Conservation (phyloP, 1,140 invertebrate genomes). For the Neodiprion pinetum region DNA sequence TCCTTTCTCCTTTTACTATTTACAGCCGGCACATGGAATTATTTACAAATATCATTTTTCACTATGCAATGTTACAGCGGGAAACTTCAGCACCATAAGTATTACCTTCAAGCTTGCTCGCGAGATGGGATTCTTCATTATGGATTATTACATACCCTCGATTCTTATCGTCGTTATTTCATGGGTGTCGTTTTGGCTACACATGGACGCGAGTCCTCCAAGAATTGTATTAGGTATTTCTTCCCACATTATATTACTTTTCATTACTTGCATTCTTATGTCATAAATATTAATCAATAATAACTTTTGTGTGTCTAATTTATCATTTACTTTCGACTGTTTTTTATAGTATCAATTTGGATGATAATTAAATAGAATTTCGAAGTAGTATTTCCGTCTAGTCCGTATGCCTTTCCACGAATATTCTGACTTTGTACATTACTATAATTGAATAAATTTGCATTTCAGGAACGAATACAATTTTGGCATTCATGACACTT, state of each 20-base stretch:
- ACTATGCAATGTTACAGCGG: slow-evolving; percentile 66
- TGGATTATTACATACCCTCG: slow-evolving; percentile 90
- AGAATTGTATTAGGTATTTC: slow-evolving; percentile 76
- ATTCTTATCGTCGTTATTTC: slow-evolving; percentile 88
- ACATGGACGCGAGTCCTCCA: slow-evolving; percentile 84
- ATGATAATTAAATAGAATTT: not conserved
- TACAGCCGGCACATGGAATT: not conserved
- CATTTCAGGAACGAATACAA: slow-evolving; percentile 77
- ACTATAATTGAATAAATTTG: slow-evolving; percentile 18
- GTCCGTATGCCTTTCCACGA: not conserved
- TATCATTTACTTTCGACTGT: not conserved
- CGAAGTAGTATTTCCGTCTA: no score
- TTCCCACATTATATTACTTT: slow-evolving; percentile 4
- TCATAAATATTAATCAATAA: slow-evolving; percentile 11
- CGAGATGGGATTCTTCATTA: slow-evolving; percentile 87
- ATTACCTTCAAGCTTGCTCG: slow-evolving; percentile 80
- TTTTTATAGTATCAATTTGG: not conserved
- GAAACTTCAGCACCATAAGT: slow-evolving; percentile 81
- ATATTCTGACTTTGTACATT: not conserved
- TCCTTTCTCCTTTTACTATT: not conserved
- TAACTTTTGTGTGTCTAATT: slow-evolving; percentile 15
- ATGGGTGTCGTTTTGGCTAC: slow-evolving; percentile 91
- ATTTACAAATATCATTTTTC: not conserved
- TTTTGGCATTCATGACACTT: slow-evolving; percentile 86
- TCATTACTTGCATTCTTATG: slow-evolving; percentile 4